phyloP scores from a whole-genome alignment of 2,113 vertebrate species.

The Panthera tigris region DNA sequence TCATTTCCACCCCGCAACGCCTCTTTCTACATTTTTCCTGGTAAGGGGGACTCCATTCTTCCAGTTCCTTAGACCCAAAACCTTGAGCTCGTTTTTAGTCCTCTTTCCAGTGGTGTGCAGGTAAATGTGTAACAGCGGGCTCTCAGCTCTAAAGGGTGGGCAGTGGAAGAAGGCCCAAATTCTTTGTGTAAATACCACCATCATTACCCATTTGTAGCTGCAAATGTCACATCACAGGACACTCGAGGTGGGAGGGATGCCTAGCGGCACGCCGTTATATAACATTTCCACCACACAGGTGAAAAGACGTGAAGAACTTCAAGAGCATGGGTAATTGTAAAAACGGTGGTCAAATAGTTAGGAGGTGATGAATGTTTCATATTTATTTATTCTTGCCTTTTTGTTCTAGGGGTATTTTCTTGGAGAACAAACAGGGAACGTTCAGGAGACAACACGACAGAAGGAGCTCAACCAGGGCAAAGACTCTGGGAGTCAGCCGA shows the following conservation, averaged over 20 bases:
- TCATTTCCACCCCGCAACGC: background rate
- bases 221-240: background rate
- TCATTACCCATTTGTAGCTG: background rate
- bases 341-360: background rate
- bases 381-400: background rate
- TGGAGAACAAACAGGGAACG: background rate
- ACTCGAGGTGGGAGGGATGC: background rate
- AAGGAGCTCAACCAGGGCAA: background rate
- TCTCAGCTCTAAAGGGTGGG: background rate
- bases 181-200: background rate
- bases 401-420: background rate
- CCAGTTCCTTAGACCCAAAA: background rate
- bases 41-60: constrained; percentile 18
- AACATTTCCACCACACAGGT: background rate
- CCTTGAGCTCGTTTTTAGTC: background rate
- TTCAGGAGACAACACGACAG: background rate
- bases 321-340: background rate
- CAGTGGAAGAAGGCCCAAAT: background rate
- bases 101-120: background rate
- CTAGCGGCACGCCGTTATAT: fast-evolving
- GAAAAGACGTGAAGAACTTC: background rate
- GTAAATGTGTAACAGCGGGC: background rate
- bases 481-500: background rate
- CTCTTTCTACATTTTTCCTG: background rate
- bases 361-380: background rate